Percentiles rank a stretch among this genome's conserved stretches.
Conservation (phyloP, 2,888 invertebrate genomes). For the Acanthopleura granulata region DNA sequence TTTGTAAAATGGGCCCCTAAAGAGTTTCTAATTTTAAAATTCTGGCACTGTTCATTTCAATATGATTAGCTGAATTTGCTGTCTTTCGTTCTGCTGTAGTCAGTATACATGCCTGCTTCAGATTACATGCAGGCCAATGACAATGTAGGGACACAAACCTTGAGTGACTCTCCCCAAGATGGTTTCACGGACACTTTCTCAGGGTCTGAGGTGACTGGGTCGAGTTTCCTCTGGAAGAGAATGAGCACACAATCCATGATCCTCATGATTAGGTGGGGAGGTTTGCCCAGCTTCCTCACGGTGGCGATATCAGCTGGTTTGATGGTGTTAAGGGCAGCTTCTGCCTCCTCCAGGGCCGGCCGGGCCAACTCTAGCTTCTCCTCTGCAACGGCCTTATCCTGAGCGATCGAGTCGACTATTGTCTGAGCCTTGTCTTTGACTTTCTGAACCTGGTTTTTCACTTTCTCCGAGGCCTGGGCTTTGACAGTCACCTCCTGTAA, state of each 20-base stretch:
- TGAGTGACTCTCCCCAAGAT: slow-evolving; percentile 68
- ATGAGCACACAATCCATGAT: slow-evolving; percentile 70
- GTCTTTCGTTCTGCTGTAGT: too few species aligned
- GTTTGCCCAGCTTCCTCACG: slow-evolving; percentile 68
- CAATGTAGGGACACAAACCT: slow-evolving; percentile 42
- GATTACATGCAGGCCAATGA: too few species aligned
- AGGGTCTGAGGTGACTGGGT: slow-evolving; percentile 59
- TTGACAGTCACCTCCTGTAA: slow-evolving; percentile 68
- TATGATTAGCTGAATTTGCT: too few species aligned
- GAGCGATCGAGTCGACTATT: slow-evolving; percentile 68
- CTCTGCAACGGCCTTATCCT: slow-evolving; percentile 65
- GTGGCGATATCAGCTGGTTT: slow-evolving; percentile 69
- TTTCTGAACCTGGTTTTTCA: slow-evolving; percentile 69
- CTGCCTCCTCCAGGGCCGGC: slow-evolving; percentile 69
- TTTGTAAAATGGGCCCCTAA: too few species aligned
- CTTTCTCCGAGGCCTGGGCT: slow-evolving; percentile 69
- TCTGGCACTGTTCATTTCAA: too few species aligned
- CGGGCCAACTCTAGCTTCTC: slow-evolving; percentile 67
- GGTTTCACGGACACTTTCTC: slow-evolving; percentile 65
- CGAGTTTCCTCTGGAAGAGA: slow-evolving; percentile 64
- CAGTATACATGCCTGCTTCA: too few species aligned
- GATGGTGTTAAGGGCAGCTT: slow-evolving; percentile 72
- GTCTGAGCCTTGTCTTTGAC: slow-evolving; percentile 70
- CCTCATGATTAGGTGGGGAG: slow-evolving; percentile 70
- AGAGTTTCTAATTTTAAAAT: too few species aligned